Evolutionary conservation across 2,888 invertebrate species (phyloP).

Genomic region (Malachius bipustulatus): DNA sequence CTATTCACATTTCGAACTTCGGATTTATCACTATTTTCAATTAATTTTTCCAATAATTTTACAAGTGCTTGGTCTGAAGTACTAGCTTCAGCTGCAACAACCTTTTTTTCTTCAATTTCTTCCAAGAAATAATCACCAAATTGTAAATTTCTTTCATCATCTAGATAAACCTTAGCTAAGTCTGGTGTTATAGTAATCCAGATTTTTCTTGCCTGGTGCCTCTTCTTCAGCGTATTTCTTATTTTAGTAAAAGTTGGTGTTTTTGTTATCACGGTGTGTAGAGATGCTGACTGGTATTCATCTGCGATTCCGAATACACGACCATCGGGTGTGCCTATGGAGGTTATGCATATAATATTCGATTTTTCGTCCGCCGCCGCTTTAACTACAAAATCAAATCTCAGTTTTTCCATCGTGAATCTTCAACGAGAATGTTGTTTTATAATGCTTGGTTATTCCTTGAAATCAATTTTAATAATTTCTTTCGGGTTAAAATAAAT

Average conservation of each 20-base stretch:
- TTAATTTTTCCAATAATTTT: slow-evolving; percentile 3
- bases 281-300: neutral
- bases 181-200: slow-evolving; percentile 18
- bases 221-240: slow-evolving; percentile 18
- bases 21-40: slow-evolving; percentile 2
- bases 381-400: slow-evolving; percentile 12
- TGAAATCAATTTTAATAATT: no score
- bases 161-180: slow-evolving; percentile 13
- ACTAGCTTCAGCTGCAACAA: no score
- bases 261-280: slow-evolving; percentile 2
- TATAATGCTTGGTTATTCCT: no score
- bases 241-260: slow-evolving; percentile 14
- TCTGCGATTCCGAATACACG: slow-evolving; percentile 11
- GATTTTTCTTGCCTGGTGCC: slow-evolving; percentile 17
- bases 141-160: slow-evolving; percentile 18
- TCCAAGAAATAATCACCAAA: slow-evolving; percentile 15
- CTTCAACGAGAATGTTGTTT: slow-evolving; percentile 8
- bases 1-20: slow-evolving; percentile 7
- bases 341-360: slow-evolving; percentile 12
- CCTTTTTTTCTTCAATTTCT: slow-evolving; percentile 12
- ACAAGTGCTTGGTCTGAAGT: neutral
- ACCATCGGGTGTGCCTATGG: slow-evolving; percentile 14
- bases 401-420: slow-evolving; percentile 13
- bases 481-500: no score
- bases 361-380: slow-evolving; percentile 14